Base-by-base conservation (phyloP, 1,140 invertebrate genomes). In the Grapholita molesta region DNA sequence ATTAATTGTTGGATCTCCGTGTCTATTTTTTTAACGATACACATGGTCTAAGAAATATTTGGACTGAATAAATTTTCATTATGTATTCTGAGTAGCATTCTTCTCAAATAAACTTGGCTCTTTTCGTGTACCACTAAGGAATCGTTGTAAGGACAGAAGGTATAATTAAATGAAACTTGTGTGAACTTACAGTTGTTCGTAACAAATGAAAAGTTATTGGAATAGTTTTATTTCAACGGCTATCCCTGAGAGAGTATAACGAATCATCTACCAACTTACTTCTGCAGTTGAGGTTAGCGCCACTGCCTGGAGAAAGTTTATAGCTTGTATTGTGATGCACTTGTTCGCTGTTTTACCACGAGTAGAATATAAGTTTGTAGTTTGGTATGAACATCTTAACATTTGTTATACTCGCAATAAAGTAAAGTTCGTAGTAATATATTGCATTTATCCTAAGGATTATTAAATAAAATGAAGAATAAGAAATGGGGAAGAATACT, bases 171-270 rank as follows among this genome's bases (percentile, higher is more conserved):
- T 61, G 23, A 15, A 61, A 61, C 55, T 61, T 28, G 28, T 28
- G 25, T 61, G 28, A 61, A 61, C 55, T 61, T 61, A 30, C 21
- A 61, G 25, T 28, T 61, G 55, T 61, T 61, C 6, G 55, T 12
- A 18, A 61, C 55, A 61, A 18, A 61, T 61, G 55, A 61, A 61
- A 61, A 61, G 55, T 61, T 61, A 61, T 61, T 28, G 28, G n/a
- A 61, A 61, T 61, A 61, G 55, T 61, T 61, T 61, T 61, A 61
- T 61, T 61, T 61, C 55, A 61, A 61, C 55, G 55, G n/a, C 24
- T 61, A 61, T 30, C 24, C 55, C 53, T 30, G 11, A n/a, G 55
- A 32, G 55, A 61, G 11, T 28, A 61, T 6, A 57, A 15, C 55
- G 55, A 61, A 61, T 28, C 25, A 25, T 61, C 30, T 61, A 61